Evolutionary conservation across 2,888 invertebrate genomes (phyloP).

Genomic region (Polyommatus iphigenia): DNA sequence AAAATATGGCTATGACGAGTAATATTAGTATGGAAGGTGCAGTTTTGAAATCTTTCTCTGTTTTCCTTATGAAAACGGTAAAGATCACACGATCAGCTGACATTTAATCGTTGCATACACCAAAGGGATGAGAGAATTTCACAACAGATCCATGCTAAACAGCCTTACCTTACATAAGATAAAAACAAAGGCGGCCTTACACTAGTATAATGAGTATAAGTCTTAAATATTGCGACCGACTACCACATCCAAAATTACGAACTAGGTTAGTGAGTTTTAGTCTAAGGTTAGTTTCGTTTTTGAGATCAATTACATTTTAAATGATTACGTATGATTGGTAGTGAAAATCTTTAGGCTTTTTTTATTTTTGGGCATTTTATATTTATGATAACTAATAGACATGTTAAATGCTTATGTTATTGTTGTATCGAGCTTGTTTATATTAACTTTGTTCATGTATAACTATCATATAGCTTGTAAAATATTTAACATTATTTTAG

Average conservation of each 20-base stretch:
- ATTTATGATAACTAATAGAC: too few species aligned
- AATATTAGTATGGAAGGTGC: not conserved
- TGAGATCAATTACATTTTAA: slow-evolving; percentile 24
- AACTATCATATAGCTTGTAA: not conserved
- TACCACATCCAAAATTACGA: slow-evolving; percentile 2
- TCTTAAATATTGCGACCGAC: not conserved
- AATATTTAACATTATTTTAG: not conserved
- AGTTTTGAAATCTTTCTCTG: not conserved
- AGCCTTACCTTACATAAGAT: not conserved
- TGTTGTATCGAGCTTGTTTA: not conserved
- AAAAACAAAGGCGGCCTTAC: slow-evolving; percentile 2
- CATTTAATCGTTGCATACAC: not conserved
- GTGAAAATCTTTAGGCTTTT: not conserved
- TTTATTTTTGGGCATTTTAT: not conserved
- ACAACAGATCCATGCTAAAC: not conserved
- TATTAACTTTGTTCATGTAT: not conserved
- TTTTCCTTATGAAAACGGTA: not conserved
- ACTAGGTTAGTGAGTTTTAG: slow-evolving; percentile 21
- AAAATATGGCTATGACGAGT: not conserved
- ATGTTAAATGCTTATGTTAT: not conserved
- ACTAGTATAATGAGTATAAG: not conserved
- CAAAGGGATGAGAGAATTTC: not conserved
- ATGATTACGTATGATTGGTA: not conserved
- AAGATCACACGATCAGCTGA: not conserved
- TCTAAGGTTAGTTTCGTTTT: slow-evolving; percentile 24